These are phyloP conservation scores for Pseudococcus longispinus DNA, from an alignment of 2,888 invertebrate species.

Conservation along the genomic window DNA sequence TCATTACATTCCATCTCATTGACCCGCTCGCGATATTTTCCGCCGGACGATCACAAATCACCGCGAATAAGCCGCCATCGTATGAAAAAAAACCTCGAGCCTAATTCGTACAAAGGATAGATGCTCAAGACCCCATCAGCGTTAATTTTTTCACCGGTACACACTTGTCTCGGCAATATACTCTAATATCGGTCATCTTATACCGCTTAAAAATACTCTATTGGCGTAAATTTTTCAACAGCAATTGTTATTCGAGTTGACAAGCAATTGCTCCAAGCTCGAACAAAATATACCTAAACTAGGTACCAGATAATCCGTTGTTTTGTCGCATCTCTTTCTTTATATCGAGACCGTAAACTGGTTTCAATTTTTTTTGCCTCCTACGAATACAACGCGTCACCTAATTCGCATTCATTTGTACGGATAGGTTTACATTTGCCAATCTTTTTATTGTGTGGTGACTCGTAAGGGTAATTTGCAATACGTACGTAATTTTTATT, in stretches of 20 bases:
- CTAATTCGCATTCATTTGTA: background rate
- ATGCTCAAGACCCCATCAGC: background rate
- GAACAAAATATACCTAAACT: background rate
- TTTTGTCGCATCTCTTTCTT: background rate
- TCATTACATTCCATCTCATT: constrained; percentile 17
- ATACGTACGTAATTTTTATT: background rate
- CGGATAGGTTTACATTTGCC: background rate
- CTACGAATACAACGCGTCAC: background rate
- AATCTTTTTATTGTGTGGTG: background rate
- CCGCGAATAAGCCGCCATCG: constrained; percentile 6
- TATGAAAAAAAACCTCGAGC: background rate
- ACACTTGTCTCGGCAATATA: background rate
- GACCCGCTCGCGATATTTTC: constrained; percentile 10
- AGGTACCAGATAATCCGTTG: background rate
- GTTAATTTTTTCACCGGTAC: background rate
- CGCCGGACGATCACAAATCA: constrained; percentile 9
- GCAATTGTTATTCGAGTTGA: background rate
- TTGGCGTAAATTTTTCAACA: background rate
- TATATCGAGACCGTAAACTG: background rate
- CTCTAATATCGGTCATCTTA: background rate
- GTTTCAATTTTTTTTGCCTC: background rate
- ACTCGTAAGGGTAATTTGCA: background rate
- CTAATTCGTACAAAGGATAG: background rate
- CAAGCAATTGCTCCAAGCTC: background rate
- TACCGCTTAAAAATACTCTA: background rate